These are phyloP conservation scores for Gastrophryne carolinensis DNA, from an alignment of 2,797 vertebrate species.

Conservation along the genomic window DNA sequence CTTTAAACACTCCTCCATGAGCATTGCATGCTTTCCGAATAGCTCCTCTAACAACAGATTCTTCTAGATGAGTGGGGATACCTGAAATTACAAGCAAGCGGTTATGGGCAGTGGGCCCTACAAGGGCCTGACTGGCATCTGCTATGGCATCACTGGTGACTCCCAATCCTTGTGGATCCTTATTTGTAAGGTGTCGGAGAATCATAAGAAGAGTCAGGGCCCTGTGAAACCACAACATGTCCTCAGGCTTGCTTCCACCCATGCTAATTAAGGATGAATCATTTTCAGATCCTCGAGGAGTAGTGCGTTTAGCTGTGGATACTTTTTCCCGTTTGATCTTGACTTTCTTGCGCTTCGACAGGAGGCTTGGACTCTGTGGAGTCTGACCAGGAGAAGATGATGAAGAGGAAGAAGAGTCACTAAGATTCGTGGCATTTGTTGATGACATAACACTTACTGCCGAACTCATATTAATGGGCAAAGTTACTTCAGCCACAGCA, in stretches of 20 bases:
- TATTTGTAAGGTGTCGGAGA: slow-evolving; percentile 87
- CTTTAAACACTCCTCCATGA: slow-evolving; percentile 93
- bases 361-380: slow-evolving; percentile 91
- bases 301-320: slow-evolving; percentile 80
- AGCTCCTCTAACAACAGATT: slow-evolving; percentile 83
- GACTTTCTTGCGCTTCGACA: slow-evolving; percentile 96
- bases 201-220: slow-evolving; percentile 94
- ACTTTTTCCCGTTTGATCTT: slow-evolving; percentile 95
- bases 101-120: slow-evolving; percentile 89
- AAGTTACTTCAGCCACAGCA: slow-evolving; percentile 91
- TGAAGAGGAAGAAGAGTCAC: slow-evolving; percentile 93
- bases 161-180: slow-evolving; percentile 90
- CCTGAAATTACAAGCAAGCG: slow-evolving; percentile 94
- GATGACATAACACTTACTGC: slow-evolving; percentile 80
- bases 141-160: slow-evolving; percentile 92
- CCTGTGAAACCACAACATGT: slow-evolving; percentile 98
- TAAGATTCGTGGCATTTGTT: slow-evolving; percentile 84
- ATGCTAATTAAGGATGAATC: slow-evolving; percentile 85
- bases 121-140: slow-evolving; percentile 91
- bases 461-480: slow-evolving; percentile 87
- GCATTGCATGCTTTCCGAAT: slow-evolving; percentile 94
- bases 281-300: slow-evolving; percentile 73
- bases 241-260: slow-evolving; percentile 91
- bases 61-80: slow-evolving; percentile 94
- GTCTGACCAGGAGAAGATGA: slow-evolving; percentile 96